Evolutionary conservation across 2,888 invertebrate genomes (phyloP).

Genomic region (Ptilodon capucinus): DNA sequence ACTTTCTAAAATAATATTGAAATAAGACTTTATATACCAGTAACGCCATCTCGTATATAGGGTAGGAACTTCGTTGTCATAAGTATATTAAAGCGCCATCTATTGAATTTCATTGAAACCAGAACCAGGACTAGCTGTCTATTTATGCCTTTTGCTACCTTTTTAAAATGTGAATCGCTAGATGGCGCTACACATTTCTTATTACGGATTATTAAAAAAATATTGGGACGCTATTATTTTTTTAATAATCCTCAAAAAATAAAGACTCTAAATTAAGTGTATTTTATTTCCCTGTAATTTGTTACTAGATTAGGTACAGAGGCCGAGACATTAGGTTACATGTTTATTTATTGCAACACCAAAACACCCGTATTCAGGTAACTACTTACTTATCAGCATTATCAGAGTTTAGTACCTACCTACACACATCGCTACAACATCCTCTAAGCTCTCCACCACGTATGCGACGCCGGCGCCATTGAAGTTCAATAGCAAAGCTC

Average conservation of each 20-base stretch:
- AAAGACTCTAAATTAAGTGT: no score
- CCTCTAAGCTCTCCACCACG: constrained; percentile 12
- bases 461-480: constrained; percentile 22
- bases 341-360: no score
- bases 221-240: no score
- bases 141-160: not conserved
- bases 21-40: not conserved
- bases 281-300: no score
- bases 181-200: not conserved
- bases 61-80: not conserved
- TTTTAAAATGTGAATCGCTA: not conserved
- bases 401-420: no score
- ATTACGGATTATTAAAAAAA: no score
- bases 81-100: not conserved
- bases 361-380: no score
- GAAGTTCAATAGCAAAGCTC: constrained; percentile 46
- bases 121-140: not conserved
- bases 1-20: not conserved
- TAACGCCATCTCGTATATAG: not conserved
- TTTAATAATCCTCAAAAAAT: no score
- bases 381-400: not conserved
- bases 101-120: not conserved
- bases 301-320: no score
- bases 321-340: no score
- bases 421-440: constrained; percentile 22